Evolutionary conservation across 2,888 invertebrate species (phyloP).

Genomic region (Eurois occulta): DNA sequence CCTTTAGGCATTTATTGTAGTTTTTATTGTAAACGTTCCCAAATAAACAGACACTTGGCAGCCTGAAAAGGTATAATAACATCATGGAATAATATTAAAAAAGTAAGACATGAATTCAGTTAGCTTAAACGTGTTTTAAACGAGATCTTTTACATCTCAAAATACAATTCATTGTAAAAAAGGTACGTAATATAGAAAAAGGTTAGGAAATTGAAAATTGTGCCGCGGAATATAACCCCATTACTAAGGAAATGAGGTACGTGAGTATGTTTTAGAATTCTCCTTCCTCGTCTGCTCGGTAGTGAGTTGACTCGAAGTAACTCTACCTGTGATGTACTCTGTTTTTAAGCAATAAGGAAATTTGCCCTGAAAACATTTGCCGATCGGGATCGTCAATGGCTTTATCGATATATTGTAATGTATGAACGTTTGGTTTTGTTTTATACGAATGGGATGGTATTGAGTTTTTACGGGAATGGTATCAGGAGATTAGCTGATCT

Average conservation of each 20-base stretch:
- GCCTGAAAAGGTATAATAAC: conserved; percentile 19
- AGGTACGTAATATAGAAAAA: conserved; percentile 85
- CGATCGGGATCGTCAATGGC: conserved; percentile 49
- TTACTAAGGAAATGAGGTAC: conserved; percentile 89
- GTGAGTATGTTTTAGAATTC: conserved; percentile 87
- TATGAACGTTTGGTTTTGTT: conserved; percentile 20
- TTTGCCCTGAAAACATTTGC: conserved; percentile 54
- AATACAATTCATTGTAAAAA: conserved; percentile 77
- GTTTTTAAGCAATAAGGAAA: conserved; percentile 60
- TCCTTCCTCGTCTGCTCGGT: conserved; percentile 63
- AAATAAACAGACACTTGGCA: conserved; percentile 27
- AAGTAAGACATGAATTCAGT: conserved; percentile 43
- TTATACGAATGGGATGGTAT: conserved; percentile 25
- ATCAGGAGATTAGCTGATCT: conserved; percentile 21
- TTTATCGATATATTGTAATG: conserved; percentile 55
- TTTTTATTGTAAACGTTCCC: neutral
- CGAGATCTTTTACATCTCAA: conserved; percentile 69
- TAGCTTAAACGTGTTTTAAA: conserved; percentile 65
- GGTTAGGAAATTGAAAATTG: conserved; percentile 90
- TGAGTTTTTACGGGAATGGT: conserved; percentile 6
- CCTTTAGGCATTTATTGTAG: neutral
- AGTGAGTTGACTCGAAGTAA: conserved; percentile 51
- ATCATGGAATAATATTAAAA: conserved; percentile 31
- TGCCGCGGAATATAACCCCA: conserved; percentile 88
- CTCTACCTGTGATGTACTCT: conserved; percentile 58